Conservation (phyloP, 2,888 invertebrate genomes). For the Polyommatus icarus region DNA sequence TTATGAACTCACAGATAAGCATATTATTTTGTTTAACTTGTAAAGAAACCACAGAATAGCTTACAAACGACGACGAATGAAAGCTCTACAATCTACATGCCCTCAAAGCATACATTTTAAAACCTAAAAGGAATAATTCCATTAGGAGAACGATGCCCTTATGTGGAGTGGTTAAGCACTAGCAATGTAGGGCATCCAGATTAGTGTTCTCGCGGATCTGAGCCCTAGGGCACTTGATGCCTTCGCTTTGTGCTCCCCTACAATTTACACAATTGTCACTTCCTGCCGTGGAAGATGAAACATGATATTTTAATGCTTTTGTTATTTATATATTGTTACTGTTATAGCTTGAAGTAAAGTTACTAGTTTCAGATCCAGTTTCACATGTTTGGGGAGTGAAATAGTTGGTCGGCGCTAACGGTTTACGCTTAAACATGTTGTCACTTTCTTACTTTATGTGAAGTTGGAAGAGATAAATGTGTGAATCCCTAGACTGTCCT, state of each 20-base stretch:
- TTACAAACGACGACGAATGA: not conserved
- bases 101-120: not conserved
- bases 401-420: no score
- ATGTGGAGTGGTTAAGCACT: constrained; percentile 1
- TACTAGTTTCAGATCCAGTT: not conserved
- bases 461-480: no score
- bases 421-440: no score
- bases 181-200: constrained; percentile 3
- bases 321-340: not conserved
- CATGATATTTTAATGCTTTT: not conserved
- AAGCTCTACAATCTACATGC: not conserved
- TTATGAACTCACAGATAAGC: not conserved
- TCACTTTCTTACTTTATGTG: not conserved
- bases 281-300: not conserved
- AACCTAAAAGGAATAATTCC: not conserved
- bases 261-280: constrained; percentile 12
- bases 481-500: no score
- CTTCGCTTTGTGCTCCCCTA: constrained; percentile 4
- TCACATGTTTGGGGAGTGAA: no score
- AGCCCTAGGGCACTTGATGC: constrained; percentile 5
- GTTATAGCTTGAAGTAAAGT: not conserved
- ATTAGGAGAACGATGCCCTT: not conserved
- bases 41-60: not conserved
- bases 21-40: no score
- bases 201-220: constrained; percentile 7